phyloP scores from a whole-genome alignment of 2,797 vertebrate species.

The Merluccius polli region DNA sequence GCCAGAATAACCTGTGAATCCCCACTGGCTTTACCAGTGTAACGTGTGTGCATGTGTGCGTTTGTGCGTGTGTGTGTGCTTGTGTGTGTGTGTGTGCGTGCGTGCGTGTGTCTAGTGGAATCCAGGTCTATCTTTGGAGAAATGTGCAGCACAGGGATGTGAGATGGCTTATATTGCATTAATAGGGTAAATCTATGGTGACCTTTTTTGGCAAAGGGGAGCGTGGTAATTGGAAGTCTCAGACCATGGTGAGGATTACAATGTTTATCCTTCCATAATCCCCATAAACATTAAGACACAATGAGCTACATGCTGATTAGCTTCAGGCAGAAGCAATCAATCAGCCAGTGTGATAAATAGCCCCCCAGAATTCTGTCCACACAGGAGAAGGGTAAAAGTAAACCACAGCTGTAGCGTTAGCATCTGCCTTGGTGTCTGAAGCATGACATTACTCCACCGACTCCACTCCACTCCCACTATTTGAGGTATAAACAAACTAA shows the following conservation, averaged over 20 bases:
- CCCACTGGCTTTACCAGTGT: slow-evolving; percentile 1
- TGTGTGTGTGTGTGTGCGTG: neutral
- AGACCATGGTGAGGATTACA: slow-evolving; percentile 67
- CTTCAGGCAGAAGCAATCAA: slow-evolving; percentile 69
- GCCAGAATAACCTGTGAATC: slow-evolving; percentile 32
- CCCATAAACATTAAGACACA: slow-evolving; percentile 73
- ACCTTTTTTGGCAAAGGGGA: slow-evolving; percentile 66
- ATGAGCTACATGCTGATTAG: slow-evolving; percentile 71
- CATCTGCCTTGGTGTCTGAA: slow-evolving; percentile 20
- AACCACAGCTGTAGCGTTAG: slow-evolving; percentile 38
- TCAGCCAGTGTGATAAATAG: slow-evolving; percentile 64
- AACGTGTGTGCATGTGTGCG: neutral
- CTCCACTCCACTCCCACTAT: neutral
- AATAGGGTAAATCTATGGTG: slow-evolving; percentile 63
- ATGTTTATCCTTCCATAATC: slow-evolving; percentile 73
- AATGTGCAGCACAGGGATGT: slow-evolving; percentile 50
- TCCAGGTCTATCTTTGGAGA: slow-evolving; percentile 47
- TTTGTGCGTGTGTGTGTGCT: too few species aligned
- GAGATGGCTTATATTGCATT: slow-evolving; percentile 61
- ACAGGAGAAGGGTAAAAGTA: slow-evolving; percentile 46
- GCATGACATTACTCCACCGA: too few species aligned
- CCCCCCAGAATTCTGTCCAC: slow-evolving; percentile 45
- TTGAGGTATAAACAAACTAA: neutral
- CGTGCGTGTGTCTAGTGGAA: neutral
- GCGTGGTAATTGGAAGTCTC: slow-evolving; percentile 69